Base-by-base conservation (phyloP, 2,113 vertebrate genomes). In the Pelecanoides urinatrix region DNA sequence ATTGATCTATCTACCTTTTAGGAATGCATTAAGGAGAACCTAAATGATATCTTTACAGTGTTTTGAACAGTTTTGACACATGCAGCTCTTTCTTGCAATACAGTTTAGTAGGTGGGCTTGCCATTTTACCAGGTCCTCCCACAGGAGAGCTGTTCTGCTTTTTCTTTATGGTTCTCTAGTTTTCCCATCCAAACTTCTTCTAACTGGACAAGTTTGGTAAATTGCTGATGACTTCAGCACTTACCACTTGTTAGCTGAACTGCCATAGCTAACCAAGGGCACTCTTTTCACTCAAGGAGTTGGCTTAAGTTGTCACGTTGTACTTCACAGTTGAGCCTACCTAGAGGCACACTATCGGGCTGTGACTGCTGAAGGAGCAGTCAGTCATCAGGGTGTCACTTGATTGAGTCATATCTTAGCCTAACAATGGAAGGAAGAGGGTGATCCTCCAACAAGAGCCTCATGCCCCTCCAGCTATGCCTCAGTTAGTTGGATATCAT, bases 1-100 rank as follows among this genome's bases (percentile, higher is more conserved):
- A 78, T 92, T 59, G 90, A 91, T 92, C 72, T 83, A 30, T 78
- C 88, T 92, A 44, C 76, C 68, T 93, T 93, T 94, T 70, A 94
- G 34, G 61, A 85, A 52, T 18, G 70, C 88, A 61, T 89, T 95
- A 92, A 88, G 82, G 55, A 77, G 59, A 93, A 90, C 25, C 55
- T 92, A 93, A 92, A 87, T 87, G 25, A 30, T 90, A 82, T 53
- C 78, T 90, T 85, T 94, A 55, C 68, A 63, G 70, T 78, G 76
- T 81, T 96, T 85, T 75, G 61, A 92, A 70, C 32, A 34, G 34
- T 78, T 81, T 78, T 74, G 56, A 89, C 89, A 50, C 67, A 74
- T 50, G 59, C 73, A 87, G 61, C 34, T 92, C 61, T 89, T 84
- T 92, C 61, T 89, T 84, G 74, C 25, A 80, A 13, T 26, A 80